Evolutionary conservation across 2,888 invertebrate genomes (phyloP).

Genomic region (Tetheella fluctuosa): DNA sequence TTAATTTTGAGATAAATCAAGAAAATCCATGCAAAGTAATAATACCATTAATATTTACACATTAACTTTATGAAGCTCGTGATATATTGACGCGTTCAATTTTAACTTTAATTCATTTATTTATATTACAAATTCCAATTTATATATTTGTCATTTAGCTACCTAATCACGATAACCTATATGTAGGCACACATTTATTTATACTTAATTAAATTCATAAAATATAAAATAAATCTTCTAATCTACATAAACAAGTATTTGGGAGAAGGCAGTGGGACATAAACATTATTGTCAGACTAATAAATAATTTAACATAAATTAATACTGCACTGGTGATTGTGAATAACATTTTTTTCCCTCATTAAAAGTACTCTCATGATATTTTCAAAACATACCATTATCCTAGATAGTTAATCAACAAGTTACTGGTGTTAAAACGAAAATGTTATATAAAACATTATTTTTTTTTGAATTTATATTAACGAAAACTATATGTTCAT

Average conservation of each 20-base stretch:
- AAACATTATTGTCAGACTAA: conserved; percentile 32
- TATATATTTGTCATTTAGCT: conserved; percentile 52
- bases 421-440: too few relatives aligned
- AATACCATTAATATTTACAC: conserved; percentile 21
- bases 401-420: too few relatives aligned
- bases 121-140: conserved; percentile 58
- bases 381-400: too few relatives aligned
- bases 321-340: conserved; percentile 4
- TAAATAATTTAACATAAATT: conserved; percentile 4
- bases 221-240: conserved; percentile 14
- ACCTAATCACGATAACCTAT: conserved; percentile 68
- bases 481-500: background rate
- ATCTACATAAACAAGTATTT: conserved; percentile 12
- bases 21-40: background rate
- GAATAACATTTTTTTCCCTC: background rate
- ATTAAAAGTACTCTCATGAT: too few relatives aligned
- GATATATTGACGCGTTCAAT: conserved; percentile 57
- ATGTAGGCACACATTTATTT: conserved; percentile 77
- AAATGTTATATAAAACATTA: too few relatives aligned
- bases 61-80: conserved; percentile 68
- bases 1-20: too few relatives aligned
- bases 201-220: conserved; percentile 32
- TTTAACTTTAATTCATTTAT: conserved; percentile 46
- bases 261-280: conserved; percentile 36
- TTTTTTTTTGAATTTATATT: background rate